Evolutionary conservation across 2,888 invertebrate genomes (phyloP).

Genomic region (Luperina nickerlii): DNA sequence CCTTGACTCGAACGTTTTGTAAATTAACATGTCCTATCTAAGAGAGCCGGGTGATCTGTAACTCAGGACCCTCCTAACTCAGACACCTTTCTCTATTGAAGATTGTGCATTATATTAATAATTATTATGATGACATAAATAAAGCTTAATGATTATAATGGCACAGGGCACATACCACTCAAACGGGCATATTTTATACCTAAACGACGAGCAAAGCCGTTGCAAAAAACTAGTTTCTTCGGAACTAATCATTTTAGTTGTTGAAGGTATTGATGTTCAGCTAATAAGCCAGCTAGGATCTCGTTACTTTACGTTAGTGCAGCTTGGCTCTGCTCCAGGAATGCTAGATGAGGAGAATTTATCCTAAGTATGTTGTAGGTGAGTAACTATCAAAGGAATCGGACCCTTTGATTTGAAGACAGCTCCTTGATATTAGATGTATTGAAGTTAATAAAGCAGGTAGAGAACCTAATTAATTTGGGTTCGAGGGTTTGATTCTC

Average conservation of each 20-base stretch:
- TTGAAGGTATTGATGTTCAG: conserved; percentile 15
- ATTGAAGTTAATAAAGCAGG: neutral
- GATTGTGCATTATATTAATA: neutral
- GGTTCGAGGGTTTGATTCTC: neutral
- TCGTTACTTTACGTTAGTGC: conserved; percentile 35
- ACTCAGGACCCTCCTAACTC: neutral
- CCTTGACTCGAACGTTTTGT: no score
- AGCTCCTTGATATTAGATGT: neutral
- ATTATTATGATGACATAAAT: neutral
- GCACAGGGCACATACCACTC: neutral
- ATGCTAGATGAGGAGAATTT: conserved; percentile 21
- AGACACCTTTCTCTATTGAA: neutral
- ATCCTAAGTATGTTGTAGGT: neutral
- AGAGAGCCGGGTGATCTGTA: no score
- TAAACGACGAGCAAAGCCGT: neutral
- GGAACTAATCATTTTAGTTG: conserved; percentile 13
- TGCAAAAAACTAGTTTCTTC: neutral
- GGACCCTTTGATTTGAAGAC: neutral
- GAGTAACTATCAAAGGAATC: neutral
- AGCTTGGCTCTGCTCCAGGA: conserved; percentile 45
- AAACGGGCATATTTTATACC: neutral
- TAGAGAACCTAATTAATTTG: neutral
- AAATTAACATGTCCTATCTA: no score
- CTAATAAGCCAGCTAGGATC: conserved; percentile 45
- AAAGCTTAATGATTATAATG: neutral